Base-by-base conservation (phyloP, 2,113 vertebrate species). In the Zosterops pallidus region DNA sequence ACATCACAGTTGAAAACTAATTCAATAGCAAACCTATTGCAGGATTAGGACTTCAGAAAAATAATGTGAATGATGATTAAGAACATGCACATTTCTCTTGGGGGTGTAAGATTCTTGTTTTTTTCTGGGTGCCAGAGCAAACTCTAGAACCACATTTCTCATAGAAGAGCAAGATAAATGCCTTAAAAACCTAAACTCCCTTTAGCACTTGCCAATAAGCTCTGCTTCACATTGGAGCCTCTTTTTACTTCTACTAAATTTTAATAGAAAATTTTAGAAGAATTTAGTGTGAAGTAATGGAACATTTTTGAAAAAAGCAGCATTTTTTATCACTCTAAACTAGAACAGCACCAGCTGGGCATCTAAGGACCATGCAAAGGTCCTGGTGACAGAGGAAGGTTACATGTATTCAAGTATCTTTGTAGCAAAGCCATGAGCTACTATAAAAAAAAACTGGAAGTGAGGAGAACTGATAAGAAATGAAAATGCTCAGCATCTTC, bases 31-130 rank as follows among this genome's bases (percentile, higher is more conserved):
- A 39, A 39, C 10, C 47, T 47, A 64, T 2, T 53, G 41, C 46
- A 93, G 74, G 25, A 86, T 56, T 60, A 90, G 14, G 18, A 59
- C 37, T 76, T 83, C 65, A 65, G 41, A 83, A 89, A 89, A 86
- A 75, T 14, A 78, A 63, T 28, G 13, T 50, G 55, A 37, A 44
- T 23, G 6, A 57, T 85, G 23, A 65, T 37, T 37, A 67, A 64
- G 49, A 90, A 70, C 22, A 80, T 2, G 4, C 8, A 53, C 12
- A 25, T 89, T 94, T 72, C 59, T 62, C 4, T 24, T 55, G 17
- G 81, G 29, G 8, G 9, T 4, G 0, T 18, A 49, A 74, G 26
- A 63, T 50, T 70, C 23, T 62, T 83, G 9, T 14, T 62, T 71
- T 37, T 65, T 83, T 89, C 55, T 74, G 23, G 6, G 33, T 49